Evolutionary conservation across 2,888 invertebrate species (phyloP).

Genomic region (Nephrocerus scutellatus): DNA sequence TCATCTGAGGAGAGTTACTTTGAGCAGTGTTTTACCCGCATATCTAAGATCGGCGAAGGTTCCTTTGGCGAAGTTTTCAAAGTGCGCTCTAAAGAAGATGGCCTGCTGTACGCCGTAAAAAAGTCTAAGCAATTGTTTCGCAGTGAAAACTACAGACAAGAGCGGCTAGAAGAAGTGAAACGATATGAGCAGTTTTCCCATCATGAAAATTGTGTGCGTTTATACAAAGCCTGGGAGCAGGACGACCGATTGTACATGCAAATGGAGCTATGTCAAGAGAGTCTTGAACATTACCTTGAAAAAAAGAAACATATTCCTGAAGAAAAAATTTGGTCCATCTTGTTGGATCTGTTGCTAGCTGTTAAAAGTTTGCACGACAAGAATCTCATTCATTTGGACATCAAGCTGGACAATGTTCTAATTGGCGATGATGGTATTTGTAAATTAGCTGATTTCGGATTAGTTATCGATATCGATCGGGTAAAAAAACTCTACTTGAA

Average conservation of each 20-base stretch:
- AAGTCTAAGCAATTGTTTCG: constrained; percentile 56
- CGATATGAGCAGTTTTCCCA: constrained; percentile 62
- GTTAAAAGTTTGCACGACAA: constrained; percentile 61
- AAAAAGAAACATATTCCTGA: constrained; percentile 55
- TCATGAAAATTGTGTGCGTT: constrained; percentile 60
- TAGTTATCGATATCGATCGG: constrained; percentile 58
- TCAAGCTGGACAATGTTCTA: constrained; percentile 72
- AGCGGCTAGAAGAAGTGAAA: constrained; percentile 58
- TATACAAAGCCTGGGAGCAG: constrained; percentile 69
- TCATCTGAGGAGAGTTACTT: constrained; percentile 51
- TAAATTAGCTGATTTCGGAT: constrained; percentile 67
- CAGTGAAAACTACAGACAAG: constrained; percentile 53
- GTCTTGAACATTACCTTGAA: constrained; percentile 54
- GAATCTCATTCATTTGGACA: constrained; percentile 65
- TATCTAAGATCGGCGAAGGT: constrained; percentile 61
- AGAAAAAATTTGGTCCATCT: constrained; percentile 57
- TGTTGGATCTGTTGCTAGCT: constrained; percentile 58
- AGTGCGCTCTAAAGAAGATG: constrained; percentile 59
- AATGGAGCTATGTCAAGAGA: constrained; percentile 62
- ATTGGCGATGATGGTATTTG: constrained; percentile 58
- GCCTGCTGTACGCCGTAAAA: constrained; percentile 63
- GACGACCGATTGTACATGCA: constrained; percentile 60
- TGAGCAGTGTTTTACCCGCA: constrained; percentile 59
- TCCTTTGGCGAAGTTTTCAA: constrained; percentile 70
- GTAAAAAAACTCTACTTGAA: constrained; percentile 29